Conservation (phyloP, 2,888 invertebrate genomes). For the Teleogryllus oceanicus region DNA sequence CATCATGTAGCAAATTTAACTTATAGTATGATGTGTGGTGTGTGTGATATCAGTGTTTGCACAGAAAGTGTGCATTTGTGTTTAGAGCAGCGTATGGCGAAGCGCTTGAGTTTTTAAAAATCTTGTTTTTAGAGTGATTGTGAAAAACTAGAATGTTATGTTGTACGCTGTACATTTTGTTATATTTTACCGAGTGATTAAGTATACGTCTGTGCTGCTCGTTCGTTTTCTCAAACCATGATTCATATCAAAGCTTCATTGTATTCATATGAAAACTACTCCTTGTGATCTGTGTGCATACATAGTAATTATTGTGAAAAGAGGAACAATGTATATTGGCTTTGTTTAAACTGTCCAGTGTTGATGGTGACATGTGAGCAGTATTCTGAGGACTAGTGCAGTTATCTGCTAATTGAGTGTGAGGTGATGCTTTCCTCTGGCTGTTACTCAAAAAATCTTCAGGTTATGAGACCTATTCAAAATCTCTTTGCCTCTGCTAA, state of each 20-base stretch:
- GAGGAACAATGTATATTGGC: not conserved
- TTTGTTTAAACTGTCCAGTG: not conserved
- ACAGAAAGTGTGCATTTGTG: not conserved
- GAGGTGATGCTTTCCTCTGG: not conserved
- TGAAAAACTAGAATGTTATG: not conserved
- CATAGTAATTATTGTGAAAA: not conserved
- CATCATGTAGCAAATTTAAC: not conserved
- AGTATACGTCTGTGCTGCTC: not conserved
- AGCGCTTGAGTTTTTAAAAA: not conserved
- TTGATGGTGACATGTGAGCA: too few species aligned
- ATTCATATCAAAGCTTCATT: not conserved
- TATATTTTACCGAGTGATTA: not conserved
- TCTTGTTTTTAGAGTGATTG: not conserved
- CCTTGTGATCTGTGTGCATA: not conserved
- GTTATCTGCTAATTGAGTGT: not conserved
- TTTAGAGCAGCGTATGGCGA: not conserved
- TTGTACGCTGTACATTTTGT: not conserved
- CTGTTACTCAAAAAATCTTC: not conserved
- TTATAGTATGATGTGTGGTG: not conserved
- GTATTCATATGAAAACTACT: not conserved
- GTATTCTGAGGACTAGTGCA: not conserved
- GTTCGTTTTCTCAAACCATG: not conserved
- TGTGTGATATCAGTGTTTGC: not conserved
- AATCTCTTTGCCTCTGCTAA: slow-evolving; percentile 1
- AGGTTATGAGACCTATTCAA: not conserved